These are phyloP conservation scores for Zaprionus obscuricornis DNA, from an alignment of 2,888 invertebrate genomes.

Conservation along the genomic window DNA sequence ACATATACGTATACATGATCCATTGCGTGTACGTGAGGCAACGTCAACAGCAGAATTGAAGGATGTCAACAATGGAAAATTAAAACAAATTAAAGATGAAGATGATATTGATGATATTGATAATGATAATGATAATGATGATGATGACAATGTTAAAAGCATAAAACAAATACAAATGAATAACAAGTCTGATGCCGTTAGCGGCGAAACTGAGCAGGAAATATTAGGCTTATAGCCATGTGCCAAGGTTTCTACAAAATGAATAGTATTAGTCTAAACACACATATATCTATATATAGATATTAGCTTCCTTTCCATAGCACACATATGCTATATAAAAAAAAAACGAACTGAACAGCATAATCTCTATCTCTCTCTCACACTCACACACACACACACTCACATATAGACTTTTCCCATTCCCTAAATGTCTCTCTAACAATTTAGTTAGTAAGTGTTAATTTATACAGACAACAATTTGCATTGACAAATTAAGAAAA, in stretches of 20 bases:
- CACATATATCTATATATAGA: conserved; percentile 7
- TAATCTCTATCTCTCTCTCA: too few species aligned
- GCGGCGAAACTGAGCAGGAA: conserved; percentile 63
- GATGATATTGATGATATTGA: conserved; percentile 14
- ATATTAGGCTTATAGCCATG: conserved; percentile 66
- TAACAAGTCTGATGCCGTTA: conserved; percentile 62
- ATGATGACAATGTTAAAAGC: conserved; percentile 6
- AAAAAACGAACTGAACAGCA: conserved; percentile 17
- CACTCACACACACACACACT: conserved; percentile 15
- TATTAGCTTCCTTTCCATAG: conserved; percentile 21
- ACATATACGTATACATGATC: conserved; percentile 89
- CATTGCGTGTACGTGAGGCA: too few species aligned
- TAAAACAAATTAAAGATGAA: conserved; percentile 44
- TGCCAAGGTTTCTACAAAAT: conserved; percentile 59
- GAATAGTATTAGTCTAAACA: conserved; percentile 32
- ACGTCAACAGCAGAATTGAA: conserved; percentile 52
- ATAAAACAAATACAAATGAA: neutral
- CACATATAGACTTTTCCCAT: too few species aligned
- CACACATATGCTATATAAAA: too few species aligned
- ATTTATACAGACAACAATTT: too few species aligned
- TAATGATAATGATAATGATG: conserved; percentile 4
- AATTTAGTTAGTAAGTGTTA: too few species aligned
- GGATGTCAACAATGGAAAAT: conserved; percentile 17
- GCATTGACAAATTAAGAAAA: too few species aligned
- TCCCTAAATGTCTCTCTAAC: too few species aligned